Percentiles rank a stretch among this genome's conserved stretches.
These are phyloP conservation scores for Oriolus oriolus DNA, from an alignment of 2,113 vertebrate genomes.

Conservation along the genomic window DNA sequence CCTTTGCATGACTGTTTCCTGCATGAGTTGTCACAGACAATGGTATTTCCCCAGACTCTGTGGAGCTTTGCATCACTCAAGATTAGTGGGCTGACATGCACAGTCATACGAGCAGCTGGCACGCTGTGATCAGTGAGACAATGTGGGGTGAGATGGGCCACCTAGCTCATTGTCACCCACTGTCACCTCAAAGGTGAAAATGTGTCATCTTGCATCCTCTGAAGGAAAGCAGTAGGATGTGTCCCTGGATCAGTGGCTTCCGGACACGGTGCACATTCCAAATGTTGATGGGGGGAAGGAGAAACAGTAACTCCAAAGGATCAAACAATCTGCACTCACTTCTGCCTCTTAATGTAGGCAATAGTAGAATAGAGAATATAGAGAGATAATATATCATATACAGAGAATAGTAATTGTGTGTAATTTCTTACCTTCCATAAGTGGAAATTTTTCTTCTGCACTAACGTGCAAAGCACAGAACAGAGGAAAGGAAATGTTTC, in stretches of 20 bases:
- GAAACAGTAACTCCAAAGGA: not conserved
- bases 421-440: not conserved
- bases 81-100: not conserved
- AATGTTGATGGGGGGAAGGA: not conserved
- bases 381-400: not conserved
- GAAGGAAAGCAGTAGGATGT: not conserved
- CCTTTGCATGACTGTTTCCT: constrained; percentile 28
- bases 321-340: not conserved
- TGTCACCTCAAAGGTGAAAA: not conserved
- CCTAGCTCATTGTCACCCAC: not conserved
- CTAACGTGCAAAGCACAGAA: not conserved
- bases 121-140: constrained; percentile 3
- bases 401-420: not conserved
- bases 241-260: not conserved
- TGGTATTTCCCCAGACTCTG: constrained; percentile 2
- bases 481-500: constrained; percentile 17
- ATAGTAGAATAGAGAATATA: not conserved
- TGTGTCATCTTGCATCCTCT: not conserved
- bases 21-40: constrained; percentile 45
- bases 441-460: not conserved
- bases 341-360: not conserved
- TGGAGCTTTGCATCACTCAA: not conserved
- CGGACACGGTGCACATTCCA: not conserved
- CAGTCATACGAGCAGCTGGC: not conserved
- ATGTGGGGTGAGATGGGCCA: not conserved